Evolutionary conservation across 2,888 invertebrate species (phyloP), one percentile per base, ranked within the genome.

Genomic region (Dichetophora obliterata): DNA sequence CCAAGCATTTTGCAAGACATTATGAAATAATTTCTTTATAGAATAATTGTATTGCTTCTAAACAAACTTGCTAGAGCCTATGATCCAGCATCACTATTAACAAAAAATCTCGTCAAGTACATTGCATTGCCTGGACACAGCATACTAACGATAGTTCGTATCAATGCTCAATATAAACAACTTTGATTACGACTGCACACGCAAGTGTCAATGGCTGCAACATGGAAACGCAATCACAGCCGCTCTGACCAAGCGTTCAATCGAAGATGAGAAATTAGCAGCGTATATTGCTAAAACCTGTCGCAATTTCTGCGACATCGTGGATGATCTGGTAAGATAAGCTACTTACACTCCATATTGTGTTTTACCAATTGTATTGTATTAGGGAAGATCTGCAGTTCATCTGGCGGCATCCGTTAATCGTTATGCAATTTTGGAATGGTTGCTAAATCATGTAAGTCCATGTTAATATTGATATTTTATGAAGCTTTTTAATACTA

Each of bases 381-480:
- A 83, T 22, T 83, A 92, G 90, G 96, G 96, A 9, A 92, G 95
- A n/a, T 93, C 93, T 31, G 93, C 94, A 0, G 90, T 96, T 16
- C 96, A 96, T 86, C 91, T 95, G 87, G 93, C 95, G 0, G 93
- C 95, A 0, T 93, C 95, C 0, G 93, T 94, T 81, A 95, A 94
- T 1, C 91, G 94, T 80, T 90, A 91, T 52, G 89, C 91, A 50
- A 90, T 96, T 22, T 91, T 94, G 81, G 92, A 93, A 83, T 96
- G 96, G 96, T 90, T 97, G 0, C 84, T 95, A 1, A 91, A 92
- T 68, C 92, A 92, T 81, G 86, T 85, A 77, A 79, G 77, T 68
- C 16, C 3, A 16, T 6, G 14, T 1, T n/a, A 1, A 37, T 24
- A 9, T 65, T 43, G 4, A 43, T 31, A n/a, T n/a, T 5, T 43